phyloP scores from a whole-genome alignment of 2,888 invertebrate genomes.

The Leptopilina drosophilae region DNA sequence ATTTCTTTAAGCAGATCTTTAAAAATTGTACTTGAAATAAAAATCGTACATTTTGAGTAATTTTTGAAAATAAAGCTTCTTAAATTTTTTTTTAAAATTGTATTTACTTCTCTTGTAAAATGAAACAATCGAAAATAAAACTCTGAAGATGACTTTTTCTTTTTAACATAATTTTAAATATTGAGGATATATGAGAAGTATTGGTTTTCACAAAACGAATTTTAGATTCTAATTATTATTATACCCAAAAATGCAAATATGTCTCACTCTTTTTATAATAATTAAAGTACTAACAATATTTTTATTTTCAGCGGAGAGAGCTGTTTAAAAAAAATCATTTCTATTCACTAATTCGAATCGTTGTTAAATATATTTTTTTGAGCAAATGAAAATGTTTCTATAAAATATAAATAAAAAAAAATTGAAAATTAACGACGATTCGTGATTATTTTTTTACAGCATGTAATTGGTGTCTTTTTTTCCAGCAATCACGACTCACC shows the following conservation, averaged over 20 bases:
- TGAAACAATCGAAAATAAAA: not conserved
- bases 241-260: slow-evolving; percentile 22
- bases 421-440: slow-evolving; percentile 59
- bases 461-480: slow-evolving; percentile 67
- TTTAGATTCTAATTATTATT: slow-evolving; percentile 29
- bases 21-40: too few relatives aligned
- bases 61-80: not conserved
- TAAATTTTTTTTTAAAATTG: not conserved
- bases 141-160: slow-evolving; percentile 25
- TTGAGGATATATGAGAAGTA: slow-evolving; percentile 34
- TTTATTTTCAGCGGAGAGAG: slow-evolving; percentile 71
- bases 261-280: slow-evolving; percentile 18
- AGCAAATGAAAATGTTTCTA: not conserved
- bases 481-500: slow-evolving; percentile 44
- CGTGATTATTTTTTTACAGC: slow-evolving; percentile 68
- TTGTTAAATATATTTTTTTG: slow-evolving; percentile 56
- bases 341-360: slow-evolving; percentile 62
- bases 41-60: too few relatives aligned
- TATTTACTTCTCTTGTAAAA: not conserved
- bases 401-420: not conserved
- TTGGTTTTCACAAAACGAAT: slow-evolving; percentile 26
- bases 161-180: slow-evolving; percentile 15
- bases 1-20: too few relatives aligned
- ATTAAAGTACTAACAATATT: slow-evolving; percentile 59
- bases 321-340: slow-evolving; percentile 60